Percentiles rank a stretch among this genome's conserved stretches.
These are phyloP conservation scores for Holothuria scabra DNA, from an alignment of 53 echinoderm and acorn worm species.

Conservation along the genomic window DNA sequence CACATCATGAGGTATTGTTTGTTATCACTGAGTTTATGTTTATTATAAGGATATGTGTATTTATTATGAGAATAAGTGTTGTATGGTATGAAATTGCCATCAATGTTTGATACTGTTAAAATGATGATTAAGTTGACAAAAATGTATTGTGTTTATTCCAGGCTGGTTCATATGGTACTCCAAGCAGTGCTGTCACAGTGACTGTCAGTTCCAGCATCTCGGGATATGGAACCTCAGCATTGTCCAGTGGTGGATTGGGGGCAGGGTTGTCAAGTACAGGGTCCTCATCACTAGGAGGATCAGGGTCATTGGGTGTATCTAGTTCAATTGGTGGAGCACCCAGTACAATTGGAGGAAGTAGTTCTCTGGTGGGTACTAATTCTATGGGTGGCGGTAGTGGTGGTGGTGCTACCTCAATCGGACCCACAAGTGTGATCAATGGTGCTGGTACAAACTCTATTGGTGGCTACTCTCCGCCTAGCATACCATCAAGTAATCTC, in stretches of 20 bases:
- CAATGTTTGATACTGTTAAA: too few relatives aligned
- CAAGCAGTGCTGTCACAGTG: slow-evolving; percentile 41
- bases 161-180: slow-evolving; percentile 43
- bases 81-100: too few relatives aligned
- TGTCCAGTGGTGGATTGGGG: slow-evolving; percentile 41
- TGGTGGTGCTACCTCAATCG: slow-evolving; percentile 43
- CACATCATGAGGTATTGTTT: too few relatives aligned
- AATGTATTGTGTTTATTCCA: too few relatives aligned
- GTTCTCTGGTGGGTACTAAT: slow-evolving; percentile 46
- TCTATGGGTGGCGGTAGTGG: slow-evolving; percentile 38
- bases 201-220: slow-evolving; percentile 39
- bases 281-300: slow-evolving; percentile 25
- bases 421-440: slow-evolving; percentile 35
- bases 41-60: too few relatives aligned
- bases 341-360: slow-evolving; percentile 50
- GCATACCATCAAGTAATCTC: slow-evolving; percentile 44
- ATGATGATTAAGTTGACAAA: too few relatives aligned
- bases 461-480: slow-evolving; percentile 14
- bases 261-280: slow-evolving; percentile 23
- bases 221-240: slow-evolving; percentile 14
- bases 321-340: slow-evolving; percentile 47
- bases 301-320: slow-evolving; percentile 31
- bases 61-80: too few relatives aligned
- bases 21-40: too few relatives aligned
- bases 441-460: slow-evolving; percentile 46